Base-by-base conservation (phyloP, 2,113 vertebrate genomes). In the Ptyas mucosa region DNA sequence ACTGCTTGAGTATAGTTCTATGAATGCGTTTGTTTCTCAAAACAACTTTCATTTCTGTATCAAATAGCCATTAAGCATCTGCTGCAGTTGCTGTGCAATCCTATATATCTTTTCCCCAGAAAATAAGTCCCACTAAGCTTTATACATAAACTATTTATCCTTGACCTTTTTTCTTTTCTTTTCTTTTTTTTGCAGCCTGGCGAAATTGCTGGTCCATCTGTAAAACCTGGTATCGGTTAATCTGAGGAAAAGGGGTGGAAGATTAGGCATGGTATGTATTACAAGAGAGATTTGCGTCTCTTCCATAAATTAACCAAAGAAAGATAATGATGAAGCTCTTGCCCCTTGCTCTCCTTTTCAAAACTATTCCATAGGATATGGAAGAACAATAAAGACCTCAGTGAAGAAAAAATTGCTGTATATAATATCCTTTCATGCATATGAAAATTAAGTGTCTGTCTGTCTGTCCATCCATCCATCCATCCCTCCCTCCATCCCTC, bases 151-250 rank as follows among this genome's bases (percentile, higher is more conserved):
- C 93, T 91, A 92, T 26, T 88, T 81, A 85, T 85, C 51, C 64
- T 0, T 2, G 90, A 90, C 95, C 95, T 4, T 46, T 93, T 58
- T 95, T 53, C 14, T 21, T 54, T 58, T 58, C 23, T 24, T 94
- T 94, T 94, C 7, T 54, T 58, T 58, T 57, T 24, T 94, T 94
- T 94, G 94, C 95, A 95, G 92, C 0, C 61, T 75, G 87, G 93
- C 92, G 91, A 89, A 55, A 85, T 94, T 94, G 94, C 88, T 95
- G 93, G 91, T 57, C 94, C 93, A 52, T 91, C 52, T 94, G 92
- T 91, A 95, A 89, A 96, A 95, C 91, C 94, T 95, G 92, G 8
- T 46, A n/a, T 61, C 20, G 15, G 34, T 87, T 61, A 87, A 64
- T 87, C 29, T 20, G n/a, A 39, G 46, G 55, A 21, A 87, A 85